phyloP scores from a whole-genome alignment of 2,888 invertebrate genomes.

The Helleia helle region DNA sequence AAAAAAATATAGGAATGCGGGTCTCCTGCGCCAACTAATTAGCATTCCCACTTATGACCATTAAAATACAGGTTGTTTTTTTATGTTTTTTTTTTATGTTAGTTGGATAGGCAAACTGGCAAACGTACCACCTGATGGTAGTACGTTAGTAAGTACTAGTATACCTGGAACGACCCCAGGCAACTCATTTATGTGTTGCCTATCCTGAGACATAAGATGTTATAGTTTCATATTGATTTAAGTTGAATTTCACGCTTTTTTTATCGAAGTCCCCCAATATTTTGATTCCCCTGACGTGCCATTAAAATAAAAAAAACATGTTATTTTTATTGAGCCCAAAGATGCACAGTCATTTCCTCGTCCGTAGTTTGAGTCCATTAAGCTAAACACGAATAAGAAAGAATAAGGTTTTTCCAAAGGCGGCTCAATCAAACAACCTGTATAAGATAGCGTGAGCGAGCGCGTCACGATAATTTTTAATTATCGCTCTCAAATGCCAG shows the following conservation, averaged over 20 bases:
- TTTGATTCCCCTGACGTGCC: too few species aligned
- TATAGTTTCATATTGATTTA: too few species aligned
- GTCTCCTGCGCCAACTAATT: constrained; percentile 34
- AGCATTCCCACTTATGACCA: constrained; percentile 28
- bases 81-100: too few species aligned
- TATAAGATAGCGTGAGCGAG: constrained; percentile 63
- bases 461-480: constrained; percentile 72
- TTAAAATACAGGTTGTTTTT: constrained; percentile 30
- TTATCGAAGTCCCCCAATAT: too few species aligned
- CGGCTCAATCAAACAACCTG: constrained; percentile 29
- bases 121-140: too few species aligned
- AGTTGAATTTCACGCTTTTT: too few species aligned
- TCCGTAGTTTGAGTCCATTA: constrained; percentile 20
- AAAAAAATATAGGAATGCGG: constrained; percentile 32
- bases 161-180: too few species aligned
- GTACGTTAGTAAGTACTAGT: too few species aligned
- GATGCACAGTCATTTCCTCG: constrained; percentile 19
- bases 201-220: too few species aligned
- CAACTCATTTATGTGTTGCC: too few species aligned
- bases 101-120: too few species aligned
- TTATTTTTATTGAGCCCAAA: background rate
- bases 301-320: constrained; percentile 6
- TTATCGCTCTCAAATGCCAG: constrained; percentile 72
- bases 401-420: constrained; percentile 17
- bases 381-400: constrained; percentile 14